Evolutionary conservation across 2,797 vertebrate genomes (phyloP), one percentile per base, ranked within the genome.

Genomic region (Decapterus maruadsi): DNA sequence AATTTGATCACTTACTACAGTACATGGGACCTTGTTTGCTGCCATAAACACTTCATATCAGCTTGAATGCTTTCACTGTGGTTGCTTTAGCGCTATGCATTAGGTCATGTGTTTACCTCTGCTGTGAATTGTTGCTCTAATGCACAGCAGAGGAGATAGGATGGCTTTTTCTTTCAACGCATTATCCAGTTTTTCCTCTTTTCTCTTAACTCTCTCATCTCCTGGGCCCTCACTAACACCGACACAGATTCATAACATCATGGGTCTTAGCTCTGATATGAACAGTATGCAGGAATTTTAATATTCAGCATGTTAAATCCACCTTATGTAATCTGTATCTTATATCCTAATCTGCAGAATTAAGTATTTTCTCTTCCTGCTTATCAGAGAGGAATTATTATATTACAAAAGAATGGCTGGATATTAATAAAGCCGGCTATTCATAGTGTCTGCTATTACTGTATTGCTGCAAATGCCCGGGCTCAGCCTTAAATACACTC

Each of bases 1-100:
- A 85, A 92, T 89, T 84, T 83, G 80, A 92, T 91, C 77, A 67
- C 73, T 78, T 67, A 74, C 70, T 83, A 75, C 56, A 72, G 68
- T 56, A 78, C 72, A 78, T 54, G 45, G 72, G 56, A 75, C 72
- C 81, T 81, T 70, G 77, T 86, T 84, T 72, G 64, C 85, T 55
- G 68, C 81, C 61, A 72, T 86, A 76, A 87, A 87, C 72, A 76
- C 85, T 81, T 76, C 72, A 72, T 26, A 85, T 83, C 64, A 72
- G 77, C 72, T 40, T 19, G 63, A 85, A 73, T 67, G 72, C 77
- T 84, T 85, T 82, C 54, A 70, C 76, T 81, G 71, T 71, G 72
- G 81, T 50, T 84, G 74, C 76, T 65, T 82, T 70, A 69, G 69
- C 31, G 26, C 77, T 22, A 81, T 77, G 62, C 83, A 77, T 81